Evolutionary conservation across 2,888 invertebrate genomes (phyloP).

Genomic region (Caenorhabditis panamensis): DNA sequence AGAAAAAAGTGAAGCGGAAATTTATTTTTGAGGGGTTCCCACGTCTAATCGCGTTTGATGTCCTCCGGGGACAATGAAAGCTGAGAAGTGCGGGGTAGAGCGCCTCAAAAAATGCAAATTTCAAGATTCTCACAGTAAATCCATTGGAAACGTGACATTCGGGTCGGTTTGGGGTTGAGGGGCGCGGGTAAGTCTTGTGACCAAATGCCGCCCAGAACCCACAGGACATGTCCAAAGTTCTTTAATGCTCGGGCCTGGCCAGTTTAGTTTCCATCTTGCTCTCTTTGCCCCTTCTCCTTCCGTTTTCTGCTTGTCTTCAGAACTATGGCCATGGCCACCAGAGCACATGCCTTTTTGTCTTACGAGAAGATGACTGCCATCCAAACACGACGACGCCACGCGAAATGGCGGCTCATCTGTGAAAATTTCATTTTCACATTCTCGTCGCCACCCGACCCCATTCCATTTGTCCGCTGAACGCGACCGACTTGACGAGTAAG

Average conservation of each 20-base stretch:
- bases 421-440: conserved; percentile 51
- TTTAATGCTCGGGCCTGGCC: conserved; percentile 45
- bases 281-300: conserved; percentile 24
- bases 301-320: conserved; percentile 44
- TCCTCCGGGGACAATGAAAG: conserved; percentile 12
- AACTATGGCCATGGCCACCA: conserved; percentile 37
- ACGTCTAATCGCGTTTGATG: conserved; percentile 4
- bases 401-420: conserved; percentile 53
- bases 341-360: conserved; percentile 46
- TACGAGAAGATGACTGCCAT: conserved; percentile 51
- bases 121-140: conserved; percentile 45
- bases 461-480: background rate
- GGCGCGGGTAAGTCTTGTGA: conserved; percentile 34
- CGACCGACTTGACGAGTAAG: background rate
- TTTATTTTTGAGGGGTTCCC: background rate
- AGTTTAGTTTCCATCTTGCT: conserved; percentile 49
- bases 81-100: conserved; percentile 8
- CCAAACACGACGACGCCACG: conserved; percentile 30
- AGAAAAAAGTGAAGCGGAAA: background rate
- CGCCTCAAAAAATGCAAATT: background rate
- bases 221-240: conserved; percentile 59
- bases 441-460: background rate
- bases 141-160: conserved; percentile 34
- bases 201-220: conserved; percentile 33
- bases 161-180: conserved; percentile 7